Base-by-base conservation (phyloP, 1,140 invertebrate genomes). In the Sipha flava region DNA sequence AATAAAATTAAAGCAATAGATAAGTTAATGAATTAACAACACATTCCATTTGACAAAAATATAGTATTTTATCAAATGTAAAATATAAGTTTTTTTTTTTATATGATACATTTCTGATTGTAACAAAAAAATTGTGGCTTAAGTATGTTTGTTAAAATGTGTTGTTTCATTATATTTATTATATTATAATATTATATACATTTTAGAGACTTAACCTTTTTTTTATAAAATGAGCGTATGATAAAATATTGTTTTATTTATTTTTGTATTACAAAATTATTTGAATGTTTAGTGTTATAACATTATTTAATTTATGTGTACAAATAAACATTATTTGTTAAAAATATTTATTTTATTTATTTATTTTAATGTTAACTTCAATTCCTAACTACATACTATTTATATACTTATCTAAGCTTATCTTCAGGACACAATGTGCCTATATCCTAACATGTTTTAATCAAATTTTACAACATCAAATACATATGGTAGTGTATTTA, bases 251-350 rank as follows among this genome's bases (percentile, higher is more conserved):
- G 49, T 77, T 77, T 77, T 77, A 77, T 77, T 77, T 77, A 77
- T 77, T 77, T 77, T 77, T 77, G 73, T 77, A 77, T 77, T 43
- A 59, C 73, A 77, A 77, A 77, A 77, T 77, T 77, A 59, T 40
- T 77, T 43, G 31, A 77, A 57, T 77, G 73, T 77, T 73, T 73
- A 34, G 66, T n/a, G 23, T 37, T 12, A 26, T 29, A 77, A 57
- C 73, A 77, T 57, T 40, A 26, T 59, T 77, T 77, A 57, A 59
- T 77, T 77, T 77, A 37, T 54, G 52, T 59, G 52, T 77, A 77
- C 52, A 57, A 77, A 77, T 77, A 77, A 77, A 77, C 73, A 77
- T 57, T 37, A 77, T 77, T 77, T 77, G 73, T 77, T 77, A 23
- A 77, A 59, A 59, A 77, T 40, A 73, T 34, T 34, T 21, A 3